Percentiles rank a stretch among this genome's conserved stretches.
These are phyloP conservation scores for Akabosia matsudoensis DNA, from an alignment of 1,140 invertebrate genomes.

Conservation along the genomic window DNA sequence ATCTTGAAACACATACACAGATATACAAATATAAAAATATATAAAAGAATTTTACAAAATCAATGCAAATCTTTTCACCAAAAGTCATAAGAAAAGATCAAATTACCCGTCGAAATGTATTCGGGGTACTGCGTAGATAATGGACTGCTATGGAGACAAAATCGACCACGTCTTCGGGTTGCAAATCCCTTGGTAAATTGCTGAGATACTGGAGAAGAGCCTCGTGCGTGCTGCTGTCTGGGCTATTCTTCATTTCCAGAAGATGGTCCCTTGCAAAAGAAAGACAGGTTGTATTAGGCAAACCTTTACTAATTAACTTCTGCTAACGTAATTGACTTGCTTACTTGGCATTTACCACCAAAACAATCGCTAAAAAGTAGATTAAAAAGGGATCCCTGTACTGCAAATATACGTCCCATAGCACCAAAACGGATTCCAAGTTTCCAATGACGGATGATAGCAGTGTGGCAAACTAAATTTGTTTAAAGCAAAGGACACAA, in stretches of 20 bases:
- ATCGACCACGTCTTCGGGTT: conserved; percentile 92
- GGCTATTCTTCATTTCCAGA: conserved; percentile 69
- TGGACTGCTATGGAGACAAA: conserved; percentile 94
- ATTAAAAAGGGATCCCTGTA: conserved; percentile 93
- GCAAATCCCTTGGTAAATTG: conserved; percentile 69
- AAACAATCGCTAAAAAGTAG: conserved; percentile 91
- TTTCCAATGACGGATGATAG: conserved; percentile 71
- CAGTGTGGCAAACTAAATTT: conserved; percentile 75
- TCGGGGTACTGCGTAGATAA: conserved; percentile 86
- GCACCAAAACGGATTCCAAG: conserved; percentile 76
- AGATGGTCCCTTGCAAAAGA: conserved; percentile 71
- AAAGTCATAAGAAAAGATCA: background rate
- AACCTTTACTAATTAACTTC: no score
- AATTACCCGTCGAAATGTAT: conserved; percentile 75
- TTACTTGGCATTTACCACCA: conserved; percentile 90
- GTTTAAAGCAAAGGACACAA: conserved; percentile 43
- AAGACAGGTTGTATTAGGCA: conserved; percentile 4
- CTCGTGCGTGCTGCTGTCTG: conserved; percentile 70
- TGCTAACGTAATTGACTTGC: no score
- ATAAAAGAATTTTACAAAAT: no score
- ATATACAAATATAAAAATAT: no score
- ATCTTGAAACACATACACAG: no score
- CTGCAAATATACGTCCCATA: conserved; percentile 99
- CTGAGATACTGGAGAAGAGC: conserved; percentile 64
- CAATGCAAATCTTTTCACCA: no score